Evolutionary conservation across 2,888 invertebrate species (phyloP).

Genomic region (Drosophila heteroneura): DNA sequence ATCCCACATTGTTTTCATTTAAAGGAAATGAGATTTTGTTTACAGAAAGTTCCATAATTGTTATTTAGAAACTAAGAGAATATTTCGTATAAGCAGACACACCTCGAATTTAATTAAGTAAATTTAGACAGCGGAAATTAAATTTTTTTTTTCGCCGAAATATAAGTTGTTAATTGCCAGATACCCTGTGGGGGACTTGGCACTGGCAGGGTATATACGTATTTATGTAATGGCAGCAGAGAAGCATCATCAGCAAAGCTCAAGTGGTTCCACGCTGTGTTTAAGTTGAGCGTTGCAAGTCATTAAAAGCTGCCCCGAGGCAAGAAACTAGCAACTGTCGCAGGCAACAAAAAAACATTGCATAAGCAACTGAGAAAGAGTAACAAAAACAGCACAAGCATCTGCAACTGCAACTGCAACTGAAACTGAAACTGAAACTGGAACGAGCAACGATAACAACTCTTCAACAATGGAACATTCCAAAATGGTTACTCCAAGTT

Average conservation of each 20-base stretch:
- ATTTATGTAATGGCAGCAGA: slow-evolving; percentile 2
- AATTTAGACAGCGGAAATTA: not conserved
- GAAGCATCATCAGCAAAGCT: slow-evolving; percentile 53
- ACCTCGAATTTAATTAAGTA: not conserved
- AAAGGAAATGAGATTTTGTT: not conserved
- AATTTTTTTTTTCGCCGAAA: not conserved
- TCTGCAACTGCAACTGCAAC: slow-evolving; percentile 16
- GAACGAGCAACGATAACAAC: slow-evolving; percentile 57
- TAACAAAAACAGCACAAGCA: slow-evolving; percentile 37
- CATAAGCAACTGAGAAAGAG: slow-evolving; percentile 28
- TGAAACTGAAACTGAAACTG: slow-evolving; percentile 33
- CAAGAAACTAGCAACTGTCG: slow-evolving; percentile 58
- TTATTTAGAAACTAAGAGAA: not conserved
- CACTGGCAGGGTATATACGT: slow-evolving; percentile 19
- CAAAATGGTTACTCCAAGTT: slow-evolving; percentile 38
- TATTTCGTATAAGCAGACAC: not conserved
- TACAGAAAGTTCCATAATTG: not conserved
- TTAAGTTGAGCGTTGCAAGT: slow-evolving; percentile 73
- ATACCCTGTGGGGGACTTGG: not conserved
- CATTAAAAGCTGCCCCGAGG: slow-evolving; percentile 72
- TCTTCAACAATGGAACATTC: slow-evolving; percentile 69
- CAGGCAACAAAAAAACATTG: slow-evolving; percentile 36
- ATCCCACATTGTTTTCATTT: not conserved
- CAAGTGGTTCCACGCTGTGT: slow-evolving; percentile 45
- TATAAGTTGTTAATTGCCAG: not conserved